Percentiles rank a stretch among this genome's conserved stretches.
Conservation (phyloP, 1,140 invertebrate genomes). For the Chionoecetes opilio region DNA sequence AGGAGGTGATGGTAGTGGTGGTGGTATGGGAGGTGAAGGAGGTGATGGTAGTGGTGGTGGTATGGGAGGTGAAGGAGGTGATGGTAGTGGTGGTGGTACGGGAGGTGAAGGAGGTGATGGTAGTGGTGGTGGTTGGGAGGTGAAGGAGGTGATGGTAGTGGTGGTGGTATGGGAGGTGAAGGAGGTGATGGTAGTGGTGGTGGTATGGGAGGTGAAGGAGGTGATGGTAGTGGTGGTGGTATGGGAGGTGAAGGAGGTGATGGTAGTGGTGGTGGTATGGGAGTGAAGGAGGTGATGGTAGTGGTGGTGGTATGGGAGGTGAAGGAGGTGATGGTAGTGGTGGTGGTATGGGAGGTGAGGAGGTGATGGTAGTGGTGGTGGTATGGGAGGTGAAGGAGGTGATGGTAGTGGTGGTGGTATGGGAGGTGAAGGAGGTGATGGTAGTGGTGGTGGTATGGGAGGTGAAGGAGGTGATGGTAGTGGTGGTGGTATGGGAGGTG, state of each 20-base stretch:
- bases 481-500: not conserved
- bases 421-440: constrained; percentile 34
- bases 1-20: constrained; percentile 37
- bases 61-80: not conserved
- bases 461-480: not conserved
- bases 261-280: not conserved
- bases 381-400: not conserved
- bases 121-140: too few relatives aligned
- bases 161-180: not conserved
- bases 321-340: constrained; percentile 39
- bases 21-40: too few relatives aligned
- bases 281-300: not conserved
- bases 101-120: constrained; percentile 33
- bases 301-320: constrained; percentile 31
- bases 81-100: constrained; percentile 15
- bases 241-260: too few relatives aligned
- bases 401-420: constrained; percentile 33
- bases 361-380: not conserved
- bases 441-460: too few relatives aligned
- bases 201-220: not conserved
- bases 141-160: not conserved
- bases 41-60: not conserved
- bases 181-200: constrained; percentile 19
- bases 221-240: too few relatives aligned
- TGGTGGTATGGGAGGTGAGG: too few relatives aligned